Base-by-base conservation (phyloP, 2,888 invertebrate genomes). In the Parochlus steinenii region DNA sequence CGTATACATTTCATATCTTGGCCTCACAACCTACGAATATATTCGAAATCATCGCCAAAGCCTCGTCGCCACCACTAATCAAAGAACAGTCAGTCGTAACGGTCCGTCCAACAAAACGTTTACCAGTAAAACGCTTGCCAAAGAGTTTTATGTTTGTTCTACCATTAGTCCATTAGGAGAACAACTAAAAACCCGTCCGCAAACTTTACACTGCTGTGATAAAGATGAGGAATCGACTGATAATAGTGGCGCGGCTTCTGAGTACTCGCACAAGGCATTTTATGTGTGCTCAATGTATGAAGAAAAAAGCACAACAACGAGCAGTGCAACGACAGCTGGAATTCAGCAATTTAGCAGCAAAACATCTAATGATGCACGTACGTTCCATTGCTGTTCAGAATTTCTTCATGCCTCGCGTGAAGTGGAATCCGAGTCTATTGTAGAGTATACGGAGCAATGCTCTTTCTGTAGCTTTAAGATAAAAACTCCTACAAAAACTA, bases 21-120 rank as follows among this genome's bases (percentile, higher is more conserved):
- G 86, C 2, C 63, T 87, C 28, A 86, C 89, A 14, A 90, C 89
- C 0, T 90, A 87, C 60, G 89, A 89, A 52, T 89, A 87, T 56
- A 81, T 89, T 32, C 49, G 61, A 31, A 61, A 58, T 41, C 59
- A 61, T 48, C 60, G 67, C 2, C 64, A 64, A 46, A 55, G 50
- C 40, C 43, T 43, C 17, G 40, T 42, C 39, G 29, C 45, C 24
- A 43, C 42, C 17, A 34, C 44, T 38, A 46, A 41, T 15, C 26
- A 37, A 37, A n/a, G n/a, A n/a, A n/a, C n/a, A n/a, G n/a, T n/a
- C n/a, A n/a, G n/a, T n/a, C n/a, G n/a, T 28, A 33, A 29, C 20
- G 42, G 48, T 48, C 52, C 55, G 48, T 53, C 57, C 49, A 54
- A 48, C 40, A 43, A 45, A 42, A 31, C 26, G 10, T 4, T 31